Evolutionary conservation across 92 coral and sea anemone genomes (phyloP), one percentile per base, ranked within the genome.

Genomic region (Epizoanthus rinbou): DNA sequence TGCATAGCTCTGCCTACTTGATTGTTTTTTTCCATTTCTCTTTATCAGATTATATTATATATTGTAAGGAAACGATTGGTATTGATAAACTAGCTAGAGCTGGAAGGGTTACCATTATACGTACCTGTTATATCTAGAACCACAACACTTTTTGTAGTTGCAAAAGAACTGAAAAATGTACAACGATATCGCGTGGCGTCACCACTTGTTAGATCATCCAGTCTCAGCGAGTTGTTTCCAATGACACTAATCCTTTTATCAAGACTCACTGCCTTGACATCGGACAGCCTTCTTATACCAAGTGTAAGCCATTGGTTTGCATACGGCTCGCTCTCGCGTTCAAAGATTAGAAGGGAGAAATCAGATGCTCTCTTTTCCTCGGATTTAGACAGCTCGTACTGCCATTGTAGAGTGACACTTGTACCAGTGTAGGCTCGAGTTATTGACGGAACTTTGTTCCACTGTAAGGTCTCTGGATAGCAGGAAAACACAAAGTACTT

Each of bases 181-280:
- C 95, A 91, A 13, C 95, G 85, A 73, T 78, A 93, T 41, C 98
- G 88, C n/a, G 95, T 89, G 64, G 82, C 88, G 35, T 90, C 92
- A 6, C 64, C 23, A 57, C 80, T 64, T 6, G 87, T 89, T 28
- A 85, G 87, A 64, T 93, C 89, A 22, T 66, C 60, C 63, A 91
- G 43, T 6, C 47, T 63, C 33, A 93, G 43, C 17, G 88, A 86
- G 73, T 47, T 56, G 50, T 28, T 67, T 43, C 86, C 73, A 13
- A 84, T 59, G 0, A 81, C 68, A 6, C 67, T 69, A 31, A 59
- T 37, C 65, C 82, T 62, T 23, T 78, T 39, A 41, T 78, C 58
- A 35, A 62, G 69, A 41, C 15, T 41, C 14, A 41, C 19, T 28
- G 57, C 56, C 71, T 73, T 24, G 33, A 70, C 83, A 10, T 68